These are phyloP conservation scores for Anguilla pacifica DNA, from an alignment of 2,797 vertebrate species.

Conservation along the genomic window DNA sequence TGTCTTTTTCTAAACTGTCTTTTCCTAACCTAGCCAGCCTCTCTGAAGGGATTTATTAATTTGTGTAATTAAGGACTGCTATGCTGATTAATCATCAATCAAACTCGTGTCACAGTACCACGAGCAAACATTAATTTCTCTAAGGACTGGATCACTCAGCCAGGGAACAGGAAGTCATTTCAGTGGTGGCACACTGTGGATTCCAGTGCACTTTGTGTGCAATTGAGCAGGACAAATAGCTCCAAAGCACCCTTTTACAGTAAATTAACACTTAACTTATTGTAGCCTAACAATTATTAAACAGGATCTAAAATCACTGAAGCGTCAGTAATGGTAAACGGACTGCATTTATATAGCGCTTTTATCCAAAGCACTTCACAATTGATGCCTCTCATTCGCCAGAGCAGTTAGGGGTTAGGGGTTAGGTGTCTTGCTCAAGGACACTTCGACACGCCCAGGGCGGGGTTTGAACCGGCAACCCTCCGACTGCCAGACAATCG, in stretches of 20 bases:
- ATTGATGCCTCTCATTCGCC: no score
- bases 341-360: no score
- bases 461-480: no score
- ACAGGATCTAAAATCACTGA: background rate
- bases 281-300: background rate
- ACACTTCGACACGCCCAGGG: no score
- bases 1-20: no score
- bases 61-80: background rate
- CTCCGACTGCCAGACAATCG: no score
- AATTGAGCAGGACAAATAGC: background rate
- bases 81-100: background rate
- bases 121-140: background rate
- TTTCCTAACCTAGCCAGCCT: background rate
- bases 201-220: background rate
- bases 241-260: background rate
- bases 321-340: background rate
- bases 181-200: background rate
- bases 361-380: no score
- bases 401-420: no score
- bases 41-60: background rate
- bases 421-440: no score
- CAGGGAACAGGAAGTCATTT: background rate
- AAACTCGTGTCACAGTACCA: background rate
- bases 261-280: background rate
- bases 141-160: background rate